Evolutionary conservation across 2,113 vertebrate genomes (phyloP), one percentile per base, ranked within the genome.

Genomic region (Nycticebus coucang): DNA sequence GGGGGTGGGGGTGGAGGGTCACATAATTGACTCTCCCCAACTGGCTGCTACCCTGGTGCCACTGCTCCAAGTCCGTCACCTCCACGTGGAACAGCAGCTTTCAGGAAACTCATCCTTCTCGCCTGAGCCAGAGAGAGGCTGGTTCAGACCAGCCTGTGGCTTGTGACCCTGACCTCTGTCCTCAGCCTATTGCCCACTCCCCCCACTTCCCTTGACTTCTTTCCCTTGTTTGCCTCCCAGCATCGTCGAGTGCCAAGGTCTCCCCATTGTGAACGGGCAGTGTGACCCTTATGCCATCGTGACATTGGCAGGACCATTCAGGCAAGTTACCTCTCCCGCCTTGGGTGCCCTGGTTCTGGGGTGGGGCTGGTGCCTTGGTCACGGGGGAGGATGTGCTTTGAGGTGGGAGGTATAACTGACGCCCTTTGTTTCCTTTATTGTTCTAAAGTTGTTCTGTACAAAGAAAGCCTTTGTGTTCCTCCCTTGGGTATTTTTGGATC

Each of bases 271-370:
- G 95, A 99, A 99, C 0, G 99, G 99, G 30, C 99, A 99, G 64
- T 99, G 99, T 68, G 99, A 99, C 96, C 99, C 99, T 28, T 99
- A 99, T 0, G 99, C 99, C 95, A 99, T 99, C 0, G 99, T 99
- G 93, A 99, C 99, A 6, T 98, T 99, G 97, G 98, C 99, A 18
- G 99, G 99, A 79, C 99, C 99, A 7, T 99, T 99, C 98, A 99
- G 99, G 99, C 99, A 97, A 99, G 98, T 98, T 24, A 33, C 59
- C 37, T 28, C 35, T n/a, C 1, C n/a, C 15, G 24, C 35, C 5
- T 17, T 15, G 3, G 35, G 18, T 22, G 5, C 83, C 74, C 19
- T n/a, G 57, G 53, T 22, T 19, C n/a, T 41, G 68, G 89, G 4
- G 0, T 5, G 7, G 11, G 22, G 24, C 18, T 4, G 24, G 60